Evolutionary conservation across 2,797 vertebrate genomes (phyloP), one percentile per base, ranked within the genome.

Genomic region (Gallinago nigripennis): DNA sequence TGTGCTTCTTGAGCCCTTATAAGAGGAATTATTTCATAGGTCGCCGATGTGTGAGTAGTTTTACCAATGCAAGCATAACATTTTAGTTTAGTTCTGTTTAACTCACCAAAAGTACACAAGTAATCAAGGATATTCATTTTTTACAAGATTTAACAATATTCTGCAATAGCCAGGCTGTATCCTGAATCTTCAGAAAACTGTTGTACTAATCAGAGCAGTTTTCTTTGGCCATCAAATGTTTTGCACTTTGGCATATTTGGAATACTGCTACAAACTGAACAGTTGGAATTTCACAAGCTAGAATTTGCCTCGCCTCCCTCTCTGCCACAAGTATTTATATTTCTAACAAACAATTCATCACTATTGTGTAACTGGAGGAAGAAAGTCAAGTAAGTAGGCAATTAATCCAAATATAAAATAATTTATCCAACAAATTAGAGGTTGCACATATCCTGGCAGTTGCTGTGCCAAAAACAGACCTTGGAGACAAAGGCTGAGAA

Each of bases 391-490:
- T 83, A 92, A 81, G 53, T 89, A 68, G 41, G 70, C 70, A 94
- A 86, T 90, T 71, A 86, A 90, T 77, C 79, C 66, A 68, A 73
- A 80, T 65, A 70, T 46, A 88, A 86, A 90, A 81, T 48, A 18
- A 68, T 64, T 60, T 80, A 46, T 82, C 63, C 58, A 73, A 84
- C 64, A 86, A 90, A 93, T 83, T 79, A 53, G 30, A 72, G 86
- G 76, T 61, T 90, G 80, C 70, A 79, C 39, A 30, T 39, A 60
- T 71, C 41, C 60, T 73, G 66, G 61, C 86, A 91, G 70, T 66
- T 76, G 53, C 79, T 82, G 68, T 87, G 85, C 77, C 72, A 78
- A 82, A 78, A 92, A 77, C 70, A 95, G 68, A 84, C 43, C 60
- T 68, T 46, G 53, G 78, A 71, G 66, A 45, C 33, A 86, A 27